Base-by-base conservation (phyloP, 2,888 invertebrate species). In the Pandemis corylana region DNA sequence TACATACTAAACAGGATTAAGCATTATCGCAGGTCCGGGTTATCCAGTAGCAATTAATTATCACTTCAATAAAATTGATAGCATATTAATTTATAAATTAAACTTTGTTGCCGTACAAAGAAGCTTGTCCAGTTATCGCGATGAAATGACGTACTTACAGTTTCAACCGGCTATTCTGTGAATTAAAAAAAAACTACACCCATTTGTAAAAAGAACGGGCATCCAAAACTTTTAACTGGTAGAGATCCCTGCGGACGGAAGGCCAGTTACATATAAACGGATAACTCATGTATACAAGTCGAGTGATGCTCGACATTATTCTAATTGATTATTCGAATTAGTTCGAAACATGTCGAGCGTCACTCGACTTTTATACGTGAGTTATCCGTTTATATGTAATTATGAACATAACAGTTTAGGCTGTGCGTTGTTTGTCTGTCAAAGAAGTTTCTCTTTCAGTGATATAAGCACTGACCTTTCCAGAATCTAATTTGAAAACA, bases 1-100 rank as follows among this genome's bases (percentile, higher is more conserved):
- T 20, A 56, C 15, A 15, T 15, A 63, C 15, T 15, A 9, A 64
- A 65, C 65, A 65, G 49, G 65, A 65, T 65, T 46, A 46, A 49
- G 10, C 65, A 20, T 36, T 65, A 65, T 65, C 65, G 12, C 46
- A 13, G 46, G 62, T 62, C n/a, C 41, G 62, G 62, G 65, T 65
- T 65, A 65, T 65, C 65, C 65, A 7, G 15, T 5, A 44, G 28
- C 49, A 65, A 36, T 65, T 65, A 49, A 20, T 13, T 13, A 15
- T 36, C 13, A 7, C 7, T 28, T 49, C 28, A 65, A 64, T 65
- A 65, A 36, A 65, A 65, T n/a, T 36, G 65, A 65, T 65, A 65
- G 36, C 28, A 7, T 51, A n/a, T 1, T 13, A n/a, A 13, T 51
- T n/a, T 36, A 65, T 65, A 13, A 49, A 28, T 46, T 20, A 65